phyloP scores from a whole-genome alignment of 2,888 invertebrate species.

The Ecdyonurus torrentis region DNA sequence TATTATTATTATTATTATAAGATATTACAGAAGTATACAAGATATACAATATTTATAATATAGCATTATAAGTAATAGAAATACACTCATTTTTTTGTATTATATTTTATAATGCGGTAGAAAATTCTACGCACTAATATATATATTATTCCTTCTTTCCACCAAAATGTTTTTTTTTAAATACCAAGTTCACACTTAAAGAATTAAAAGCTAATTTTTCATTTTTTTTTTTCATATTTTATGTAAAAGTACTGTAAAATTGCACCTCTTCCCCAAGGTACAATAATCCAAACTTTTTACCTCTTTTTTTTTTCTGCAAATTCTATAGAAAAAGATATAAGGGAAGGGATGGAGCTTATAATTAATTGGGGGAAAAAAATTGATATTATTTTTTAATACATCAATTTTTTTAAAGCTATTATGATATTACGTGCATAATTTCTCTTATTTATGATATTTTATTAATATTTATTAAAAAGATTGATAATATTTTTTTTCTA shows the following conservation, averaged over 20 bases:
- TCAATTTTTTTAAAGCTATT: background rate
- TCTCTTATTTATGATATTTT: background rate
- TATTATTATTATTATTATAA: background rate
- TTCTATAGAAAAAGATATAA: background rate
- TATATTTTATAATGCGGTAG: conserved; percentile 2
- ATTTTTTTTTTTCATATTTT: background rate
- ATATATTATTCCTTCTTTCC: too few species aligned
- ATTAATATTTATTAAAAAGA: background rate
- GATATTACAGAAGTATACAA: background rate
- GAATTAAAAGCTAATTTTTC: background rate
- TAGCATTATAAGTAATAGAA: conserved; percentile 4
- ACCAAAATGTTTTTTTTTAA: too few species aligned
- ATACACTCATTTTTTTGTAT: background rate
- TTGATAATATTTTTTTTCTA: background rate
- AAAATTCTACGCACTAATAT: background rate
- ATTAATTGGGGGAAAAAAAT: too few species aligned
- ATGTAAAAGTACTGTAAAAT: background rate
- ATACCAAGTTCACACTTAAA: too few species aligned
- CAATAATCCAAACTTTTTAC: background rate
- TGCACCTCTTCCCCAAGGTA: conserved; percentile 1
- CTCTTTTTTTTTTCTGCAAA: background rate
- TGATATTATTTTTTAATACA: too few species aligned
- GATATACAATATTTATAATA: background rate
- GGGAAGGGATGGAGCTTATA: background rate
- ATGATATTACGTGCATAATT: background rate